phyloP scores from a whole-genome alignment of 2,888 invertebrate species.

The Lycia hirtaria region DNA sequence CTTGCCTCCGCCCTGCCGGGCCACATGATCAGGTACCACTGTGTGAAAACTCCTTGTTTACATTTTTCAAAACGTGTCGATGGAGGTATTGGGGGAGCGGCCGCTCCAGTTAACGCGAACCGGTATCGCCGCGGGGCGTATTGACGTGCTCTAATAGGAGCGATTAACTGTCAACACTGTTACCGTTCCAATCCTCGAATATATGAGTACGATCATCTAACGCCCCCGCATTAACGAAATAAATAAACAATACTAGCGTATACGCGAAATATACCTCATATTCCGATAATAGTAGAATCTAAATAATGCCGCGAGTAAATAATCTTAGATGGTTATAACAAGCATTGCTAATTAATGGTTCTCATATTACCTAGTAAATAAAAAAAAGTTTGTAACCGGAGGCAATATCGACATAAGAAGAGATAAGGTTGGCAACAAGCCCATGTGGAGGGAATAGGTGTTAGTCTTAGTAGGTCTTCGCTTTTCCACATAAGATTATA shows the following conservation, averaged over 20 bases:
- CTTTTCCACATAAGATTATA: neutral
- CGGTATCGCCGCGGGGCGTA: constrained; percentile 12
- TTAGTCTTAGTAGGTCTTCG: neutral
- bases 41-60: constrained; percentile 79
- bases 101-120: constrained; percentile 12
- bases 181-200: neutral
- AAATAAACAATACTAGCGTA: constrained; percentile 12
- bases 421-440: neutral
- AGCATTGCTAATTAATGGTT: too few species aligned
- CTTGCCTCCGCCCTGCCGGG: constrained; percentile 85
- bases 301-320: too few species aligned
- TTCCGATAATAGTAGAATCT: too few species aligned
- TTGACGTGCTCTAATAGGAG: constrained; percentile 12
- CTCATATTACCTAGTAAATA: neutral
- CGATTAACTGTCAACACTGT: too few species aligned
- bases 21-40: constrained; percentile 85
- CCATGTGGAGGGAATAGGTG: neutral
- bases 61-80: constrained; percentile 47
- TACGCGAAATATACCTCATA: neutral
- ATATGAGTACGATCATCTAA: neutral
- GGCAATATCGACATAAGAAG: neutral
- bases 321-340: too few species aligned
- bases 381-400: neutral
- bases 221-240: neutral
- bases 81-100: constrained; percentile 7